A percentile compares a stretch with the other conserved stretches of the same genome.
These are phyloP conservation scores for Tetrao urogallus DNA, from an alignment of 2,113 vertebrate species.

Conservation along the genomic window DNA sequence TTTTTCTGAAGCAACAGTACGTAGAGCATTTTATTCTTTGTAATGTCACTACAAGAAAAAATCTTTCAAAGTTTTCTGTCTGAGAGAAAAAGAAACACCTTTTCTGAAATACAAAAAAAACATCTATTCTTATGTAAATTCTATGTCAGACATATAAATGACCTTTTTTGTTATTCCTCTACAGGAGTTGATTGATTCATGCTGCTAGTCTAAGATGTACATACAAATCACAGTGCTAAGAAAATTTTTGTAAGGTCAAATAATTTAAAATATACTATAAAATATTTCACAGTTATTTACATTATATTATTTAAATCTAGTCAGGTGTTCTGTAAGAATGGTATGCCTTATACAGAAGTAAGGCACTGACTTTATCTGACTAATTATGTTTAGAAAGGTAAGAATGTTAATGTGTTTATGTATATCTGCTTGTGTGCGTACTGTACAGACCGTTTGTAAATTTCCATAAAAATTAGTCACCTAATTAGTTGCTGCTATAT, in stretches of 20 bases:
- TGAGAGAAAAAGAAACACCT: conserved; percentile 66
- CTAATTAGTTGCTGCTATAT: conserved; percentile 40
- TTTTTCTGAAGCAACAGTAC: conserved; percentile 35
- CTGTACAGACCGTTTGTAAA: not conserved
- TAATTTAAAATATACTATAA: conserved; percentile 74
- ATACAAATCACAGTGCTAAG: conserved; percentile 55
- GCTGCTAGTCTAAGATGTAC: conserved; percentile 61
- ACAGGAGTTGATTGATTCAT: conserved; percentile 71
- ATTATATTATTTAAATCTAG: conserved; percentile 72
- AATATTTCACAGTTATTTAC: conserved; percentile 63
- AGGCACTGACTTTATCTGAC: not conserved
- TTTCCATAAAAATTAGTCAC: conserved; percentile 17
- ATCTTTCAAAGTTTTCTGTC: conserved; percentile 71
- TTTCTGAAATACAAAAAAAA: conserved; percentile 64
- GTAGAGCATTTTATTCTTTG: conserved; percentile 70
- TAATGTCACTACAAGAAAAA: conserved; percentile 47
- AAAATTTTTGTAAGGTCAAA: conserved; percentile 59
- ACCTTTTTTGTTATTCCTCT: conserved; percentile 68
- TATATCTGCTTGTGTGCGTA: not conserved
- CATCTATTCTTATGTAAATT: conserved; percentile 76
- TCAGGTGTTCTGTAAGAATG: conserved; percentile 50
- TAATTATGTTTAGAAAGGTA: conserved; percentile 36
- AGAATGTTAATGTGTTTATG: not conserved
- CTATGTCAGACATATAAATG: conserved; percentile 69
- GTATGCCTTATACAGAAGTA: conserved; percentile 45